Evolutionary conservation across 2,888 invertebrate genomes (phyloP).

Genomic region (Blera fallax): DNA sequence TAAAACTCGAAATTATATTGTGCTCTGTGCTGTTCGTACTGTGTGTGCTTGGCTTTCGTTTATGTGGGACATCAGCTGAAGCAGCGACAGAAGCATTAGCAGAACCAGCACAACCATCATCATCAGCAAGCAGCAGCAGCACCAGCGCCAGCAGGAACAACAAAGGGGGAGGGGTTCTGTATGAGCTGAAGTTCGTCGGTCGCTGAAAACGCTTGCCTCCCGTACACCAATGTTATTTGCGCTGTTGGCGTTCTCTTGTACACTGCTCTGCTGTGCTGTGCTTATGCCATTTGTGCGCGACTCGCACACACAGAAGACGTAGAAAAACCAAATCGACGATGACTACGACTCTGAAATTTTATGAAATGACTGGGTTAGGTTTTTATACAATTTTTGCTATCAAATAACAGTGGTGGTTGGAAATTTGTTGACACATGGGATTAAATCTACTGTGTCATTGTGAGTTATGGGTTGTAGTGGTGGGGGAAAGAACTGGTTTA

Average conservation of each 20-base stretch:
- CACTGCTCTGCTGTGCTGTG: conserved; percentile 71
- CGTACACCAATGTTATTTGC: conserved; percentile 77
- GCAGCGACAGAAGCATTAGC: conserved; percentile 34
- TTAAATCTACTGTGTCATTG: background rate
- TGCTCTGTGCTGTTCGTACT: conserved; percentile 33
- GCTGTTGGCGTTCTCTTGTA: conserved; percentile 79
- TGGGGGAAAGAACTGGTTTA: background rate
- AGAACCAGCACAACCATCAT: conserved; percentile 1
- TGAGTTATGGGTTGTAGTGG: background rate
- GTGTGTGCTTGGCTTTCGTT: conserved; percentile 30
- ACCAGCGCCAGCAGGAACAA: background rate
- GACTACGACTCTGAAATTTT: conserved; percentile 62
- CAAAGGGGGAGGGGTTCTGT: conserved; percentile 22
- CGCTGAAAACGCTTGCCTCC: conserved; percentile 79
- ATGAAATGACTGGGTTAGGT: conserved; percentile 65
- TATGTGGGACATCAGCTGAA: conserved; percentile 72
- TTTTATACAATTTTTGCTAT: conserved; percentile 19
- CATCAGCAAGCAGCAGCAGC: conserved; percentile 3
- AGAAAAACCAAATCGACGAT: conserved; percentile 65
- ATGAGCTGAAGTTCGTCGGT: conserved; percentile 74
- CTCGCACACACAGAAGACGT: conserved; percentile 35
- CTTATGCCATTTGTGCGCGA: conserved; percentile 46
- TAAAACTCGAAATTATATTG: conserved; percentile 71
- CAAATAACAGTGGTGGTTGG: conserved; percentile 35
- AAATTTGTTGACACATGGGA: conserved; percentile 15